These are phyloP conservation scores for Petaurus breviceps DNA, from an alignment of 2,113 vertebrate species.

Conservation along the genomic window DNA sequence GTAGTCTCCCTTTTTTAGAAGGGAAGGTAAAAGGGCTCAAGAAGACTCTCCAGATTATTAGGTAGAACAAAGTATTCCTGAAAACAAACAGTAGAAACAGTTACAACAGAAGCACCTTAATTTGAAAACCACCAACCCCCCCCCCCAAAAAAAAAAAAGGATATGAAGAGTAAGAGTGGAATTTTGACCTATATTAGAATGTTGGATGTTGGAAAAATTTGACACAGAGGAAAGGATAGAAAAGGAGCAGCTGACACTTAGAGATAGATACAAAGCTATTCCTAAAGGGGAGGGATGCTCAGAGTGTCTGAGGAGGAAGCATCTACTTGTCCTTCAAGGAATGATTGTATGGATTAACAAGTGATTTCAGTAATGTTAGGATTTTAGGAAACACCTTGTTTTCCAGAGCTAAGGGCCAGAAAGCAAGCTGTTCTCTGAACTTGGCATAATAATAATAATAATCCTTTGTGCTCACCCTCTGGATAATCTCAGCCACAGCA, in stretches of 20 bases:
- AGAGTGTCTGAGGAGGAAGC: no score
- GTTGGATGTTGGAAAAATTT: not conserved
- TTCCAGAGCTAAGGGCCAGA: no score
- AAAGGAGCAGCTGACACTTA: no score
- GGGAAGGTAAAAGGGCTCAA: not conserved
- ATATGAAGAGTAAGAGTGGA: not conserved
- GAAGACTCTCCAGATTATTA: not conserved
- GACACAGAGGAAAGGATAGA: not conserved
- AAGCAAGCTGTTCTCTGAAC: no score
- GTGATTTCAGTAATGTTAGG: not conserved
- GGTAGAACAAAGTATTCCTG: not conserved
- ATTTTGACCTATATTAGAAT: not conserved
- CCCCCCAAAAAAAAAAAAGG: not conserved
- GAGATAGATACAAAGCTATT: not conserved
- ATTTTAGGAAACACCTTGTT: no score
- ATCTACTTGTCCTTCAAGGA: not conserved
- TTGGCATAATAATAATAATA: no score
- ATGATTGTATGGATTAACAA: not conserved
- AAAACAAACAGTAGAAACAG: not conserved
- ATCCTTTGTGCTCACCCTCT: no score
- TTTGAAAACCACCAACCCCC: not conserved
- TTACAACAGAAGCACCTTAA: not conserved
- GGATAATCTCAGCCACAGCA: no score
- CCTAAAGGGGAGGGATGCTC: not conserved
- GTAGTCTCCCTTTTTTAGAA: not conserved